phyloP scores from a whole-genome alignment of 2,113 vertebrate species.

The Meriones unguiculatus region DNA sequence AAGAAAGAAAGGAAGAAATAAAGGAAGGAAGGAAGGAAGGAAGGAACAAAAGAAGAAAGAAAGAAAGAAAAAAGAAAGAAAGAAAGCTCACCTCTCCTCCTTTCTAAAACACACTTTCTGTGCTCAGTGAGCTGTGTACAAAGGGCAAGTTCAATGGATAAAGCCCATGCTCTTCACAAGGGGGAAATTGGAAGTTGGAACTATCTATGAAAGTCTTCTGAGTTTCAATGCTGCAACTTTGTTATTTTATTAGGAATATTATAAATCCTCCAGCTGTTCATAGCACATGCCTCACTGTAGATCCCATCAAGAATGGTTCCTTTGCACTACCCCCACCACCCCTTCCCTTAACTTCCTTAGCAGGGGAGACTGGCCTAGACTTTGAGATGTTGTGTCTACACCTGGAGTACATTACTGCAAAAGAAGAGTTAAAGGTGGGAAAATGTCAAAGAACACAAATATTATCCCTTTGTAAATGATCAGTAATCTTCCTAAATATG shows the following conservation, averaged over 20 bases:
- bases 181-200: not conserved
- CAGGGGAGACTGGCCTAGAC: not conserved
- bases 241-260: not conserved
- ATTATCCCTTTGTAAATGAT: slow-evolving; percentile 32
- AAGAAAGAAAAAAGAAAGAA: too few relatives aligned
- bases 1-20: too few relatives aligned
- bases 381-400: not conserved
- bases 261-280: not conserved
- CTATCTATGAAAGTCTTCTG: not conserved
- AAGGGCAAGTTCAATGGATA: not conserved
- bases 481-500: not conserved
- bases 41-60: too few relatives aligned
- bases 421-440: slow-evolving; percentile 20
- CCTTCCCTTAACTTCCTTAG: not conserved
- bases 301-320: not conserved
- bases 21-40: too few relatives aligned
- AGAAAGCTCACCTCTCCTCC: not conserved
- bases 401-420: not conserved
- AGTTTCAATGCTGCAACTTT: slow-evolving; percentile 1
- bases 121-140: not conserved
- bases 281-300: not conserved
- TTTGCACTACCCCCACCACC: not conserved
- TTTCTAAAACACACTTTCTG: not conserved
- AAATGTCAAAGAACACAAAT: slow-evolving; percentile 52
- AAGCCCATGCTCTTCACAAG: not conserved